Conservation (phyloP, 2,797 vertebrate genomes). For the Sebastes cheni region DNA sequence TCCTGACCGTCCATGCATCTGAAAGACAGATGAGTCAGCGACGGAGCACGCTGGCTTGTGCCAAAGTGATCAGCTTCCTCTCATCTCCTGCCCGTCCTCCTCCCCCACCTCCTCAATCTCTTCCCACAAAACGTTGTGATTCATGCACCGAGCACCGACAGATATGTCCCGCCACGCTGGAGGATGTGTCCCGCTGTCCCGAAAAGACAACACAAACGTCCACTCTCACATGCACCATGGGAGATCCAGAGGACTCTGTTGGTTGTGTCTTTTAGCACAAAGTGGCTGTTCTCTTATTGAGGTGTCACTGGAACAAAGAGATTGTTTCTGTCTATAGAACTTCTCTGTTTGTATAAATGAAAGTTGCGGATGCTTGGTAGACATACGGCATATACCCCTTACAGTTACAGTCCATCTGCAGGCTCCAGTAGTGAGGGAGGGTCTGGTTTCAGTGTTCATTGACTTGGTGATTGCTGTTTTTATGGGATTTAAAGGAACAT, state of each 20-base stretch:
- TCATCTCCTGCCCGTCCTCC: slow-evolving; percentile 43
- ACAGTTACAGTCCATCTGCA: neutral
- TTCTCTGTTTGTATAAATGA: neutral
- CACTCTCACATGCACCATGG: slow-evolving; percentile 1
- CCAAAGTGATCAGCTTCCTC: slow-evolving; percentile 55
- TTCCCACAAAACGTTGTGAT: slow-evolving; percentile 49
- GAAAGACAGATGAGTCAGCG: slow-evolving; percentile 71
- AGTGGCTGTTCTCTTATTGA: neutral
- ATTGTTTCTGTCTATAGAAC: neutral
- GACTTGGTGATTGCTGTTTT: neutral
- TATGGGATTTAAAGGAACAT: slow-evolving; percentile 1
- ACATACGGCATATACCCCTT: neutral
- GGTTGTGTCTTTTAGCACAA: accelerated
- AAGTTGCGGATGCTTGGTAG: neutral
- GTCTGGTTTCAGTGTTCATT: neutral
- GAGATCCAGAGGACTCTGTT: neutral
- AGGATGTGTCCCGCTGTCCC: slow-evolving; percentile 31
- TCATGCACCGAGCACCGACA: slow-evolving; percentile 54
- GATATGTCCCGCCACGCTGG: slow-evolving; percentile 43
- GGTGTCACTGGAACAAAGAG: neutral
- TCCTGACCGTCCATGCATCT: slow-evolving; percentile 1
- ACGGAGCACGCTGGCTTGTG: slow-evolving; percentile 21
- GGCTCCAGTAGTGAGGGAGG: neutral
- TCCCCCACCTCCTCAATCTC: slow-evolving; percentile 22
- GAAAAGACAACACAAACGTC: slow-evolving; percentile 19